Base-by-base conservation (phyloP, 2,888 invertebrate genomes). In the Carcina quercana region DNA sequence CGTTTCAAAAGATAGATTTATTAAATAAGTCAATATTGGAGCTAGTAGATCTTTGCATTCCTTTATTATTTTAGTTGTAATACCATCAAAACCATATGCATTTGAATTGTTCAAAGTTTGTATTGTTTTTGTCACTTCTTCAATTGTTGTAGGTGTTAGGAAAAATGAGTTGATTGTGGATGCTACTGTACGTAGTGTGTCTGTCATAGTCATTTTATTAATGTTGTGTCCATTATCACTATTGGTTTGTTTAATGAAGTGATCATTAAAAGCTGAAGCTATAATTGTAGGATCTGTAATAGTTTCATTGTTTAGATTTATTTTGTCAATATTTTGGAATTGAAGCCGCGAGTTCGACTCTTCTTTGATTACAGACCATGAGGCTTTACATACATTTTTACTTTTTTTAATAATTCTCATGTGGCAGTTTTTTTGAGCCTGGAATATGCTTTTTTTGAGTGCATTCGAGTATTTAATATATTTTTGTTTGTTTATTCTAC, bases 41-140 rank as follows among this genome's bases (percentile, higher is more conserved):
- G 25, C 24, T 7, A 30, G 14, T 15, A 28, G 27, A 12, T 25
- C 5, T 22, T 17, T 26, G 10, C 34, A 30, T 3, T 10, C 15
- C 22, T 34, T 34, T 3, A 34, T 22, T 4, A 34, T 26, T 22
- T 26, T 34, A 4, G 34, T 34, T 3, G 10, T 15, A 12, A 34
- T 30, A 22, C 13, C 34, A 13, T 34, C 34, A 21, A 21, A 15
- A n/a, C 34, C 30, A 13, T 14, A 25, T 3, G 34, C 25, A n/a
- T 30, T 34, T 3, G 30, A 15, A 15, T 34, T 30, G 1, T 30
- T 30, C 8, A 27, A 15, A 11, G 29, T 20, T 7, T 19, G 8
- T 8, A 34, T 22, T 15, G 13, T 25, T 2, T 13, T 19, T 13
- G 11, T 17, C 2, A 19, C 15, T 25, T 30, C 34, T 5, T 24